Conservation (phyloP, 1,140 invertebrate genomes). For the Drosophila guanche region DNA sequence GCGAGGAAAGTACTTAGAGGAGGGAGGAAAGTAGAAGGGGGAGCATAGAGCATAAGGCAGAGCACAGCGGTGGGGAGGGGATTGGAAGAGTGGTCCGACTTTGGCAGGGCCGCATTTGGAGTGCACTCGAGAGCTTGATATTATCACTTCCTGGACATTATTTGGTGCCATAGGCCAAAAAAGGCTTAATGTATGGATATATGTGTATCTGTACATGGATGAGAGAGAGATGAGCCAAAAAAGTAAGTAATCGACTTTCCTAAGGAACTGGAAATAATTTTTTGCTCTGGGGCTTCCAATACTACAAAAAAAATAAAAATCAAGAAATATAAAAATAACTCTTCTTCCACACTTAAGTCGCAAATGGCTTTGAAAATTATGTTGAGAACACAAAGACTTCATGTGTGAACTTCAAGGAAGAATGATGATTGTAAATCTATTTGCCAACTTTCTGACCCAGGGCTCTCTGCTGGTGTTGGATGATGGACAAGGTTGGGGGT, state of each 20-base stretch:
- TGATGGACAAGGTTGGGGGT: too few relatives aligned
- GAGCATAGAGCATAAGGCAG: background rate
- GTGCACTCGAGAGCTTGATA: slow-evolving; percentile 63
- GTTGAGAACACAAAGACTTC: too few relatives aligned
- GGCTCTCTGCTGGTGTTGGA: too few relatives aligned
- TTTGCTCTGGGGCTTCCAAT: background rate
- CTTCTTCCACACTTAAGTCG: too few relatives aligned
- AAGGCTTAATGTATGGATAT: slow-evolving; percentile 59
- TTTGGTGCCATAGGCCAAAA: slow-evolving; percentile 78
- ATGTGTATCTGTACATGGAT: slow-evolving; percentile 38
- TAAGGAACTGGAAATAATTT: background rate
- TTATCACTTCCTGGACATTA: slow-evolving; percentile 80
- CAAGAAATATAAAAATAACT: too few relatives aligned
- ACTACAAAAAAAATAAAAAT: too few relatives aligned
- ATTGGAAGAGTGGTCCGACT: background rate
- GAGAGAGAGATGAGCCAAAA: slow-evolving; percentile 1
- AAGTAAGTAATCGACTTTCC: slow-evolving; percentile 2
- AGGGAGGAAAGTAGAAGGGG: slow-evolving; percentile 7
- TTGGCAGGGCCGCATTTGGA: slow-evolving; percentile 29
- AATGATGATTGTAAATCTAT: too few relatives aligned
- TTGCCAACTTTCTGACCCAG: too few relatives aligned
- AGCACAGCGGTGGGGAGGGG: background rate
- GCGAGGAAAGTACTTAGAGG: slow-evolving; percentile 25
- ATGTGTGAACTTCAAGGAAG: too few relatives aligned
- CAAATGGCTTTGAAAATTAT: too few relatives aligned